Evolutionary conservation across 2,113 vertebrate species (phyloP).

Genomic region (Takifugu flavidus): DNA sequence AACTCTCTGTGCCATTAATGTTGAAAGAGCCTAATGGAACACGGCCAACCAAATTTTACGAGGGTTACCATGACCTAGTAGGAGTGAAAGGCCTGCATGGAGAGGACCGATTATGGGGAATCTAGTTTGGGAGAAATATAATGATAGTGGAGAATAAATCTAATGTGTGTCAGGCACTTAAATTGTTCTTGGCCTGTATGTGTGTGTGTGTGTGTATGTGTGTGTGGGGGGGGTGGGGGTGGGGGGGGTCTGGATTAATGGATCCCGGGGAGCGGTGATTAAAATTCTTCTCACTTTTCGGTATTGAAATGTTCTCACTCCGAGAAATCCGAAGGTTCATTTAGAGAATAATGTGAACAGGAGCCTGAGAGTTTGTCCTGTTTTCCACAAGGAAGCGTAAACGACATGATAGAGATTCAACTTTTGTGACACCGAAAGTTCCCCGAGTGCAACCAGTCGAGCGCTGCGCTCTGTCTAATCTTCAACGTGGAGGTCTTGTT

Average conservation of each 20-base stretch:
- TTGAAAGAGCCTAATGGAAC: conserved; percentile 62
- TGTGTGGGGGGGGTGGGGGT: too few relatives aligned
- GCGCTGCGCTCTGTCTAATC: conserved; percentile 43
- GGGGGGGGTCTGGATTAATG: conserved; percentile 18
- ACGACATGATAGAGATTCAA: not conserved
- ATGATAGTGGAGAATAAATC: conserved; percentile 23
- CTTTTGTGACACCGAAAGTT: conserved; percentile 12
- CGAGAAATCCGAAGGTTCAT: conserved; percentile 36
- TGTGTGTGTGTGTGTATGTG: too few relatives aligned
- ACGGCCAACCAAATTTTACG: conserved; percentile 47
- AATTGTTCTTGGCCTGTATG: conserved; percentile 35
- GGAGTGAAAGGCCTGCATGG: conserved; percentile 50
- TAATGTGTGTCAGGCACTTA: conserved; percentile 21
- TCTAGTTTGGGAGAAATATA: conserved; percentile 25
- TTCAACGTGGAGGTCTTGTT: conserved; percentile 42
- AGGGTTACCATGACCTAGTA: conserved; percentile 59
- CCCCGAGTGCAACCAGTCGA: conserved; percentile 57
- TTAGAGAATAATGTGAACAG: conserved; percentile 21
- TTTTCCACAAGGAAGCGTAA: conserved; percentile 24
- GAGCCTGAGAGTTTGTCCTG: not conserved
- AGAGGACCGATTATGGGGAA: conserved; percentile 46
- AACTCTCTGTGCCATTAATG: conserved; percentile 56
- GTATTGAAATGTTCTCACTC: conserved; percentile 25
- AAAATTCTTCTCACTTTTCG: conserved; percentile 24
- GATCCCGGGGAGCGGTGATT: conserved; percentile 32